These are phyloP conservation scores for Condylura cristata DNA, from an alignment of 2,113 vertebrate genomes.

Conservation along the genomic window DNA sequence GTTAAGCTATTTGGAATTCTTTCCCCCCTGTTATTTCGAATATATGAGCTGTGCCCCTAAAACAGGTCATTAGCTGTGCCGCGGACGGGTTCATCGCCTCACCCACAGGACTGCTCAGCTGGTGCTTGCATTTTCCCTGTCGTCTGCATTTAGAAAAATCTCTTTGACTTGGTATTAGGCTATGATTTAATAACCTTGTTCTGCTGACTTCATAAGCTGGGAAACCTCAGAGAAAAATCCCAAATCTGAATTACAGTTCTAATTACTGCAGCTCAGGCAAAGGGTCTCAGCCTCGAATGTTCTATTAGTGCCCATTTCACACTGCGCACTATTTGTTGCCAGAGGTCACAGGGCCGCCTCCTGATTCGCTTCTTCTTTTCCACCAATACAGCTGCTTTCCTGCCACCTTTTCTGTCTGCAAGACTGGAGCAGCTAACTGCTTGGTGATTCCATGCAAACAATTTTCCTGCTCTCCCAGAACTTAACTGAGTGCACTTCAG, in stretches of 20 bases:
- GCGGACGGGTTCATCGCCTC: conserved; percentile 66
- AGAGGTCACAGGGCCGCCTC: conserved; percentile 24
- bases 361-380: not conserved
- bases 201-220: conserved; percentile 75
- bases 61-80: conserved; percentile 79
- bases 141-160: conserved; percentile 66
- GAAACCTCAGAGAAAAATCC: conserved; percentile 74
- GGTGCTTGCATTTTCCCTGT: conserved; percentile 58
- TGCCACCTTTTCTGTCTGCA: not conserved
- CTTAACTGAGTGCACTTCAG: not conserved
- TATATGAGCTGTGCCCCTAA: conserved; percentile 71
- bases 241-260: conserved; percentile 70
- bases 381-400: not conserved
- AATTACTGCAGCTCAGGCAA: conserved; percentile 58
- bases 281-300: not conserved
- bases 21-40: conserved; percentile 73
- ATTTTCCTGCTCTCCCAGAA: conserved; percentile 28
- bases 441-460: conserved; percentile 38
- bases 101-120: conserved; percentile 67
- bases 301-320: conserved; percentile 29
- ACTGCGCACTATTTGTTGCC: not conserved
- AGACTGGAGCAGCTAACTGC: conserved; percentile 13
- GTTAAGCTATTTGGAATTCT: conserved; percentile 84
- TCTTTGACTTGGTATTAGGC: conserved; percentile 60
- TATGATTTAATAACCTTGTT: conserved; percentile 78